Base-by-base conservation (phyloP, 2,888 invertebrate species). In the Chydorus sphaericus region DNA sequence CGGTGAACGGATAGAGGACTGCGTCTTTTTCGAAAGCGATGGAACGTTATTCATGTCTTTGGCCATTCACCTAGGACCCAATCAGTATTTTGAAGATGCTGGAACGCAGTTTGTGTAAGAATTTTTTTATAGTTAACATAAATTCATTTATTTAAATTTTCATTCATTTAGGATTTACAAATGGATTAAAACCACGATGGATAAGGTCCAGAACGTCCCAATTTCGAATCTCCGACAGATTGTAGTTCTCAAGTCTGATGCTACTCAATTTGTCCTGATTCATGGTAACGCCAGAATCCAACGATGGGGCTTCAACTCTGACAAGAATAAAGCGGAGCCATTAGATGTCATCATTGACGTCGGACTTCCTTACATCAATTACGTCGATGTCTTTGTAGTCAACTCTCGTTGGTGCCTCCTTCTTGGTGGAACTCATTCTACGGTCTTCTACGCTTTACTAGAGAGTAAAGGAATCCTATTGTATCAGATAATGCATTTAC, bases 161-260 rank as follows among this genome's bases (percentile, higher is more conserved):
- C n/a, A n/a, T n/a, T n/a, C n/a, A n/a, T n/a, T n/a, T 16, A 50
- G 50, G 18, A 52, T 52, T 18, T 52, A 33, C 33, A 26, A 52
- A 26, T 52, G 52, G 52, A 10, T 36, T 4, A 37, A 37, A 14
- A 52, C 52, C 14, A 36, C 52, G 16, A 36, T 52, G 36, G 52
- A 52, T 36, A 36, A 36, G 31, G 26, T 31, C 10, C 52, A 52
- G 20, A 1, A 23, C 11, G 18, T 52, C 30, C 37, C 52, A n/a
- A 37, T 37, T 18, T 37, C 52, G 8, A 16, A 26, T 18, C 52
- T 52, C 18, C 8, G 36, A 14, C 16, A 36, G 20, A 52, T 52
- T 2, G n/a, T 23, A n/a, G 52, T 36, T 3, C 36, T 52, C 14
- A 33, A 36, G 11, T 26, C 31, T 11, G 23, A 31, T 14, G 14